Conservation (phyloP, 2,888 invertebrate species). For the Lasioglossum lativentre region DNA sequence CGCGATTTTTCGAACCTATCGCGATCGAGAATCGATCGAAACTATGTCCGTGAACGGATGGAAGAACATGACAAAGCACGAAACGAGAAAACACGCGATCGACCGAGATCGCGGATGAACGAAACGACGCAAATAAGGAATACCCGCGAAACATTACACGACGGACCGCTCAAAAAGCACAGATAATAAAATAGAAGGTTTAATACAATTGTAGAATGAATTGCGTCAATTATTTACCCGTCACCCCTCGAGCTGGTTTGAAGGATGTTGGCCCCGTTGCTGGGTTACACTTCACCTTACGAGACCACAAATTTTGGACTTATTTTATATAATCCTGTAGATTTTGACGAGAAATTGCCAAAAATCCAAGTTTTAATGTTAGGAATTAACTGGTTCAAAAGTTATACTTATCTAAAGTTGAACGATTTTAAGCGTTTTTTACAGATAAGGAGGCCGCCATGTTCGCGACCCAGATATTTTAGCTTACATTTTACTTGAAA, state of each 20-base stretch:
- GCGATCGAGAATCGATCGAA: slow-evolving; percentile 13
- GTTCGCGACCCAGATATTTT: too few species aligned
- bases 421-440: too few species aligned
- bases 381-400: too few species aligned
- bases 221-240: slow-evolving; percentile 63
- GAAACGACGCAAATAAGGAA: slow-evolving; percentile 1
- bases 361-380: too few species aligned
- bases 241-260: slow-evolving; percentile 45
- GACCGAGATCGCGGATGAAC: slow-evolving; percentile 11
- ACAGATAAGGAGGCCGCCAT: too few species aligned
- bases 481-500: too few species aligned
- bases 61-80: slow-evolving; percentile 17
- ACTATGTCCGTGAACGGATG: neutral
- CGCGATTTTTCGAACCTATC: slow-evolving; percentile 8
- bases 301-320: too few species aligned
- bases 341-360: too few species aligned
- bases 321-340: too few species aligned
- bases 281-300: neutral
- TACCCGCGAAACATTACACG: slow-evolving; percentile 49
- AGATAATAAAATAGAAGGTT: slow-evolving; percentile 83
- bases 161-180: slow-evolving; percentile 79
- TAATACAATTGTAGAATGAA: slow-evolving; percentile 76
- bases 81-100: slow-evolving; percentile 22
- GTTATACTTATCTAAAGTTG: too few species aligned
- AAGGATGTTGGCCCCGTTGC: slow-evolving; percentile 37